Conservation (phyloP, 1,140 invertebrate species). For the Ceratitis capitata region DNA sequence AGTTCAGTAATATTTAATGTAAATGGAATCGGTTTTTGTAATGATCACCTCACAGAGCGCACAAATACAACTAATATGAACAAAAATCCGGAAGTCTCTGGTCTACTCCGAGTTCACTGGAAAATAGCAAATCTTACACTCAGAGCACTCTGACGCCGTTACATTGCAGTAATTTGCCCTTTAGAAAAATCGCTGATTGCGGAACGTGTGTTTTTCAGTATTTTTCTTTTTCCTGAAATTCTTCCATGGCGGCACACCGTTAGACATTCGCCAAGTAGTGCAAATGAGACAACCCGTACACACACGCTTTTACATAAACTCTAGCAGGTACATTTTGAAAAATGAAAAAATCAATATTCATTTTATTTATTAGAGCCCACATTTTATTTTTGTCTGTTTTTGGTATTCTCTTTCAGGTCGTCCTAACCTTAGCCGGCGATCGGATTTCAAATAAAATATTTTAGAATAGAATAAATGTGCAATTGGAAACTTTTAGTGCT, state of each 20-base stretch:
- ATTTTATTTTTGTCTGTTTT: too few relatives aligned
- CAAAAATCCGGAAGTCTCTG: too few relatives aligned
- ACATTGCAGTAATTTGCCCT: too few relatives aligned
- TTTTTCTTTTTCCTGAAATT: neutral
- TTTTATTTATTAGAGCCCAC: conserved; percentile 2
- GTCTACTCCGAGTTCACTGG: too few relatives aligned
- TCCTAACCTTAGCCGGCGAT: neutral
- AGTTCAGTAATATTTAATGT: too few relatives aligned
- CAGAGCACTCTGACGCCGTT: too few relatives aligned
- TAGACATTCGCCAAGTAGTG: neutral
- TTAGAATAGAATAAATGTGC: neutral
- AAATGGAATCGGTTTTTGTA: too few relatives aligned
- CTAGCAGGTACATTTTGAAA: neutral
- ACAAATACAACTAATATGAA: too few relatives aligned
- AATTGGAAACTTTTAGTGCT: conserved; percentile 24
- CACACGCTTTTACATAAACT: neutral
- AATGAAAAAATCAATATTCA: neutral
- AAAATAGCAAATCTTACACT: too few relatives aligned
- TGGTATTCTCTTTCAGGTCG: neutral
- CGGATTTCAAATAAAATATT: conserved; percentile 21
- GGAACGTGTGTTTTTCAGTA: neutral
- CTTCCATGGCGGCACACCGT: neutral
- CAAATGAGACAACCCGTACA: neutral
- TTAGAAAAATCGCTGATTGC: too few relatives aligned
- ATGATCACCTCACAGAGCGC: too few relatives aligned